Evolutionary conservation across 2,113 vertebrate species (phyloP).

Genomic region (Carassius auratus): DNA sequence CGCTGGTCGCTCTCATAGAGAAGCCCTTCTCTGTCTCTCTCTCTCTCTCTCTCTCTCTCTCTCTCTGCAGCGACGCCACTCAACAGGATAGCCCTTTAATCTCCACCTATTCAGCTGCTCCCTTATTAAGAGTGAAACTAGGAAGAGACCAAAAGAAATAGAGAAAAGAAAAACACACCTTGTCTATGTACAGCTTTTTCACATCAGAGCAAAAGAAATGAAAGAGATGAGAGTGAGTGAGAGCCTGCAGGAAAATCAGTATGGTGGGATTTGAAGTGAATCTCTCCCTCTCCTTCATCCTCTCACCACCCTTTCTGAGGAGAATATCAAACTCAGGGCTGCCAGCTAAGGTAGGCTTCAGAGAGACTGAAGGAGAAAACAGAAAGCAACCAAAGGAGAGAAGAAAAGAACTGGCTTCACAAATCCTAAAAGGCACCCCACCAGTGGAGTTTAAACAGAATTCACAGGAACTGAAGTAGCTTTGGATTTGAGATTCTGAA

Average conservation of each 20-base stretch:
- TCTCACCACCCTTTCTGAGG: not conserved
- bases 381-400: not conserved
- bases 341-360: constrained; percentile 22
- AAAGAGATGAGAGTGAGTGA: constrained; percentile 30
- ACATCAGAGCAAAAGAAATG: constrained; percentile 43
- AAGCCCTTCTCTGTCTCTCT: constrained; percentile 28
- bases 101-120: constrained; percentile 71
- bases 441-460: not conserved
- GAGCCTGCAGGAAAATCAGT: constrained; percentile 37
- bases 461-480: constrained; percentile 2
- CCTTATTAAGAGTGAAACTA: constrained; percentile 68
- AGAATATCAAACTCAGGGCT: constrained; percentile 31
- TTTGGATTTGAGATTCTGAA: not conserved
- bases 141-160: constrained; percentile 36
- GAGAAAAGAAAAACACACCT: constrained; percentile 43
- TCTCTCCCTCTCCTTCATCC: constrained; percentile 40
- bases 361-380: not conserved
- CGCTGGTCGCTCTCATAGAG: constrained; percentile 39
- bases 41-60: constrained; percentile 10
- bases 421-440: not conserved
- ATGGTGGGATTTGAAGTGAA: constrained; percentile 35
- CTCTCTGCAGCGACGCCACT: constrained; percentile 56
- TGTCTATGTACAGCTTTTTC: constrained; percentile 35
- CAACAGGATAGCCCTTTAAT: constrained; percentile 73
- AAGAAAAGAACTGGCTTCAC: not conserved